Evolutionary conservation across 2,888 invertebrate genomes (phyloP).

Genomic region (Malacosoma neustria): DNA sequence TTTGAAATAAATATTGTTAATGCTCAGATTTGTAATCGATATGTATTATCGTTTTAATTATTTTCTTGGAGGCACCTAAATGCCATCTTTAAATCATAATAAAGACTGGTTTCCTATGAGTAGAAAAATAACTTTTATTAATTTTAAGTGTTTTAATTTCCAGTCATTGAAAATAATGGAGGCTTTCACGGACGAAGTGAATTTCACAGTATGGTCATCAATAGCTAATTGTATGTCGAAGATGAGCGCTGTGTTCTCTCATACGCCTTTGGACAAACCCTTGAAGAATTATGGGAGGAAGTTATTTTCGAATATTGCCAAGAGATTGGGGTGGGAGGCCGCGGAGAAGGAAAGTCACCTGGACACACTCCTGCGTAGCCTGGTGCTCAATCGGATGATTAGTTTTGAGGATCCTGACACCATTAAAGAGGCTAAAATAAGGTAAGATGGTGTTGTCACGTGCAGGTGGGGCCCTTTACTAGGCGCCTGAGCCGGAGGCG

Average conservation of each 20-base stretch:
- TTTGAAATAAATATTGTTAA: too few relatives aligned
- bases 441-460: too few relatives aligned
- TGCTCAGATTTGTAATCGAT: too few relatives aligned
- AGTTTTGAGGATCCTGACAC: slow-evolving; percentile 86
- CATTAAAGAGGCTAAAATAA: slow-evolving; percentile 83
- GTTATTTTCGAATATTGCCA: slow-evolving; percentile 82
- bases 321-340: slow-evolving; percentile 89
- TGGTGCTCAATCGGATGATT: slow-evolving; percentile 89
- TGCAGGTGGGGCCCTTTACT: too few relatives aligned
- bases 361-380: slow-evolving; percentile 87
- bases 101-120: too few relatives aligned
- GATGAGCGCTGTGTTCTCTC: slow-evolving; percentile 83
- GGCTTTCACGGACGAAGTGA: slow-evolving; percentile 88
- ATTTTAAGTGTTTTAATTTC: too few relatives aligned
- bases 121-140: too few relatives aligned
- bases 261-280: slow-evolving; percentile 83
- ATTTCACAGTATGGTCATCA: slow-evolving; percentile 95
- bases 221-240: slow-evolving; percentile 86
- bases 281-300: slow-evolving; percentile 84
- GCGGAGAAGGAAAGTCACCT: slow-evolving; percentile 89
- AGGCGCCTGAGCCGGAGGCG: too few relatives aligned
- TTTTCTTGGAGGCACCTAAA: too few relatives aligned
- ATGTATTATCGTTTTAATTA: too few relatives aligned
- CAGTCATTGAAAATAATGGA: slow-evolving; percentile 85
- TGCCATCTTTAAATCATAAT: too few relatives aligned